These are phyloP conservation scores for Lasioglossum zephyrum DNA, from an alignment of 2,888 invertebrate genomes.

Conservation along the genomic window DNA sequence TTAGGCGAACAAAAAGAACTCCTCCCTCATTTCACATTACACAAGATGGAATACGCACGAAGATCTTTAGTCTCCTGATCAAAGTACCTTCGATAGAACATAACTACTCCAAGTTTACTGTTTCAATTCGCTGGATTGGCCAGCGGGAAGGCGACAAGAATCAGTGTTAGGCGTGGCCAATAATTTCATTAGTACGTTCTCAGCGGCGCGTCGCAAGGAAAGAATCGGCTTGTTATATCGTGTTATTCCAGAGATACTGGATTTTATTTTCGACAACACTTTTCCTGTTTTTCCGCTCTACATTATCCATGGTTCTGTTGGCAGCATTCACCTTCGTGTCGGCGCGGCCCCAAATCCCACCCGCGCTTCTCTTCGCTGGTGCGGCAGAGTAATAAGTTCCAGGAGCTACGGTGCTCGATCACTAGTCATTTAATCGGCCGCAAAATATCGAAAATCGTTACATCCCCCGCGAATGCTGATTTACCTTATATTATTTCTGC, in stretches of 20 bases:
- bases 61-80: background rate
- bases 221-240: background rate
- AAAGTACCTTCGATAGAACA: background rate
- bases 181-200: background rate
- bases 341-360: conserved; percentile 34
- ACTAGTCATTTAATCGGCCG: conserved; percentile 54
- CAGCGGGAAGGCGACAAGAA: background rate
- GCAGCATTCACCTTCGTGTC: conserved; percentile 15
- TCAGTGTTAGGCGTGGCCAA: background rate
- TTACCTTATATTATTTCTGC: conserved; percentile 32
- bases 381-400: conserved; percentile 50
- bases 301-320: conserved; percentile 32
- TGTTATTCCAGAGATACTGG: background rate
- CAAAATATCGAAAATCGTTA: conserved; percentile 62
- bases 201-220: background rate
- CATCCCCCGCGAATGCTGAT: conserved; percentile 19
- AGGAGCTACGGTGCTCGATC: conserved; percentile 38
- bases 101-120: background rate
- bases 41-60: background rate
- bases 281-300: background rate
- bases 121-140: background rate
- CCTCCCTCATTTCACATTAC: background rate
- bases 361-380: conserved; percentile 15
- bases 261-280: conserved; percentile 20
- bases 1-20: too few species aligned